Conservation (phyloP, 1,140 invertebrate genomes). For the Drosophila ohnishii region DNA sequence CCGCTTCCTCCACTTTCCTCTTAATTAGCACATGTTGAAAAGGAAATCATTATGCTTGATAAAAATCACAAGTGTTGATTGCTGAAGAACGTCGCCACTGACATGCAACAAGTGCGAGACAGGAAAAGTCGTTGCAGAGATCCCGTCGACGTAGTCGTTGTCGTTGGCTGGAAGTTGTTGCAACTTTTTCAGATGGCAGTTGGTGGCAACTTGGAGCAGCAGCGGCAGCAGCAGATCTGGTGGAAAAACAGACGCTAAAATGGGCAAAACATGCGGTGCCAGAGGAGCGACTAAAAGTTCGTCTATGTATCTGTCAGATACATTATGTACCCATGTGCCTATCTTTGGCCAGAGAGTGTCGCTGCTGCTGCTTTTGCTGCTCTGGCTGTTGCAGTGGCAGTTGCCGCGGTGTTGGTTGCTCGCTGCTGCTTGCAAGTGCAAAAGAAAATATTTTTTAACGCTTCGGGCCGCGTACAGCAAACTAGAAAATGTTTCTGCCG, state of each 20-base stretch:
- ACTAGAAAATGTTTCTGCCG: constrained; percentile 71
- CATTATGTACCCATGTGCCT: constrained; percentile 65
- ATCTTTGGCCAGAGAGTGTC: constrained; percentile 57
- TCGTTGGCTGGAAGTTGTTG: constrained; percentile 34
- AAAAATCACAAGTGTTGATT: constrained; percentile 81
- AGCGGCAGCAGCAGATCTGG: constrained; percentile 23
- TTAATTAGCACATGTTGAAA: constrained; percentile 81
- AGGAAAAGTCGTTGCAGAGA: constrained; percentile 73
- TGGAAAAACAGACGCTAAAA: constrained; percentile 77
- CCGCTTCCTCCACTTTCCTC: constrained; percentile 34
- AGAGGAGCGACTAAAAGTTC: constrained; percentile 52
- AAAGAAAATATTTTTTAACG: constrained; percentile 81
- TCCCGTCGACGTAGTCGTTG: constrained; percentile 27
- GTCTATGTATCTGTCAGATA: constrained; percentile 75
- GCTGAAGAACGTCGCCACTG: constrained; percentile 58
- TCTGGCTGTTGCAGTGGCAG: constrained; percentile 27
- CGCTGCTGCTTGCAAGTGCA: constrained; percentile 60
- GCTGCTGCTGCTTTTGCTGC: constrained; percentile 26
- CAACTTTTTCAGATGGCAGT: constrained; percentile 48
- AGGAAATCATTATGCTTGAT: constrained; percentile 80
- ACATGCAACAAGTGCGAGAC: constrained; percentile 73
- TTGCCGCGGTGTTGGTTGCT: constrained; percentile 2
- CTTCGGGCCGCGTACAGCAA: constrained; percentile 66
- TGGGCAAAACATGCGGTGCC: constrained; percentile 76
- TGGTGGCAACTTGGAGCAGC: constrained; percentile 45